Base-by-base conservation (phyloP, 2,113 vertebrate species). In the Capreolus pygargus region DNA sequence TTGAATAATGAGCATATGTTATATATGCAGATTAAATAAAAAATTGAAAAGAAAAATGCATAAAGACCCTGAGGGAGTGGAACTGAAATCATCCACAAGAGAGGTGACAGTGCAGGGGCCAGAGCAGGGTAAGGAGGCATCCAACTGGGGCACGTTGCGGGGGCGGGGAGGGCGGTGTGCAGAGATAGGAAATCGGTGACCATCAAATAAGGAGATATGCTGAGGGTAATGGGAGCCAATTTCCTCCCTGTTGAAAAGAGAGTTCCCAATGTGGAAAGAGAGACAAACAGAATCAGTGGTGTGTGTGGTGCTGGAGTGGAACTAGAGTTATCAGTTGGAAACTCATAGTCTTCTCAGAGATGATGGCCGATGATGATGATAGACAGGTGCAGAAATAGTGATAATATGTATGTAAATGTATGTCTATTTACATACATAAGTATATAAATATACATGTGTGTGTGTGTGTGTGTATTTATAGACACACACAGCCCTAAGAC, bases 91-190 rank as follows among this genome's bases (percentile, higher is more conserved):
- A 67, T 7, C 12, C 67, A 70, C 23, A 25, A 28, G 83, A 43
- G 87, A 57, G 21, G 7, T 13, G 27, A 16, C 0, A 1, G 11
- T 10, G 11, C 30, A 23, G 47, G 55, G 81, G 30, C n/a, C 13
- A 25, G 19, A 61, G 47, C 17, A 43, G 85, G 33, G 21, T 33
- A 7, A 13, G n/a, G 25, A 23, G 57, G 57, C 16, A 4, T 52
- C 43, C 28, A 33, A 1, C 1, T 9, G 58, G 60, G 43, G 21
- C 8, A 30, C 1, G 27, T 6, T 2, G 5, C 0, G 21, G 25
- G 39, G 25, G 12, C 1, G 13, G 5, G 30, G 33, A 2, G 33
- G 7, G 23, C 10, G 1, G 30, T 9, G 12, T 64, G 30, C 28
- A 17, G 45, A 70, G 36, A 78, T 1, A 25, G 55, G 47, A 91